Conservation (phyloP, 2,113 vertebrate genomes). For the Alligator sinensis region DNA sequence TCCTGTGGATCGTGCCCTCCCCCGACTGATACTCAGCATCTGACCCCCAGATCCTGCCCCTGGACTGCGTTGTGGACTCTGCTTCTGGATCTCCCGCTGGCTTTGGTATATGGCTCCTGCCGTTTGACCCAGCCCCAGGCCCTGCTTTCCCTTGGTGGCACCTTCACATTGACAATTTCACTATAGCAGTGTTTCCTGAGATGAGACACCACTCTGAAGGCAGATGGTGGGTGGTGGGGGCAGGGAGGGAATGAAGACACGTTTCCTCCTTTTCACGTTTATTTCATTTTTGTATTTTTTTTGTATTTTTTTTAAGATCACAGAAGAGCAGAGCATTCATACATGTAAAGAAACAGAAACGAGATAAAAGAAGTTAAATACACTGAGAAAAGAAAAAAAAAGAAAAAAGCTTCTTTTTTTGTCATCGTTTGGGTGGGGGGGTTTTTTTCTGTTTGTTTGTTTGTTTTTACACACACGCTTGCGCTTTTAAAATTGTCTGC, state of each 20-base stretch:
- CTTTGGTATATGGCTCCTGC: too few species aligned
- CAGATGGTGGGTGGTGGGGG: background rate
- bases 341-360: slow-evolving; percentile 86
- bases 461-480: slow-evolving; percentile 75
- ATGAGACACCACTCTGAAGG: background rate
- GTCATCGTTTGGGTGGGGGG: slow-evolving; percentile 24
- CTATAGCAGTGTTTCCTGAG: background rate
- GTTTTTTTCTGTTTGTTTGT: background rate
- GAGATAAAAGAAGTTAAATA: slow-evolving; percentile 86
- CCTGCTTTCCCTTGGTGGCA: background rate
- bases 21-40: too few species aligned
- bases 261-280: slow-evolving; percentile 80
- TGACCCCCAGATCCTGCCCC: too few species aligned
- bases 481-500: slow-evolving; percentile 74
- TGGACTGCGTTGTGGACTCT: too few species aligned
- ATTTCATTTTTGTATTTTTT: slow-evolving; percentile 82
- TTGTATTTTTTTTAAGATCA: slow-evolving; percentile 82
- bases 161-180: background rate
- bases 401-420: slow-evolving; percentile 68
- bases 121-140: background rate
- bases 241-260: slow-evolving; percentile 66
- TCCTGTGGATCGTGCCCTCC: too few species aligned
- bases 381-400: slow-evolving; percentile 80
- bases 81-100: too few species aligned
- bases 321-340: slow-evolving; percentile 88